A percentile compares a stretch with the other conserved stretches of the same genome.
These are phyloP conservation scores for Euphydryas editha DNA, from an alignment of 2,888 invertebrate species.

Conservation along the genomic window DNA sequence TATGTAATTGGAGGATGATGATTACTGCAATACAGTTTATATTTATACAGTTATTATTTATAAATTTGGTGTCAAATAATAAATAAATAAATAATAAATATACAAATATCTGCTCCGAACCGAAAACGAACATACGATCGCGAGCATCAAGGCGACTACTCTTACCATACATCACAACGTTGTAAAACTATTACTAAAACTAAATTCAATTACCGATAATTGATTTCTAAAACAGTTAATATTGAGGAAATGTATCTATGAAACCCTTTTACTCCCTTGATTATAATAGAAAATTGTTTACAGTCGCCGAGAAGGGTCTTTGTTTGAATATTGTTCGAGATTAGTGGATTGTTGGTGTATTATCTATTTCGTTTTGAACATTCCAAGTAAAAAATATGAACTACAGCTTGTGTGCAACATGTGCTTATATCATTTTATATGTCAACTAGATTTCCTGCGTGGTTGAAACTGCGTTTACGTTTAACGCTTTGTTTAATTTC, in stretches of 20 bases:
- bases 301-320: background rate
- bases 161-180: no score
- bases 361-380: background rate
- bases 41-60: no score
- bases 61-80: no score
- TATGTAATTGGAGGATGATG: no score
- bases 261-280: background rate
- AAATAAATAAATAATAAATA: no score
- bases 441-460: background rate
- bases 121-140: no score
- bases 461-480: no score
- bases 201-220: background rate
- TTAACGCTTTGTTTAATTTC: no score
- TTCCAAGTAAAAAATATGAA: background rate
- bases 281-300: slow-evolving; percentile 10
- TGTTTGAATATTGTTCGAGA: slow-evolving; percentile 6
- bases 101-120: no score
- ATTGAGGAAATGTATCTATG: background rate
- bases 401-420: background rate
- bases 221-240: background rate
- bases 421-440: background rate
- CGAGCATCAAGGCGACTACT: no score
- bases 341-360: background rate
- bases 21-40: no score
- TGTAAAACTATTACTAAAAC: no score